phyloP scores from a whole-genome alignment of 2,113 vertebrate species.

The Alectura lathami region DNA sequence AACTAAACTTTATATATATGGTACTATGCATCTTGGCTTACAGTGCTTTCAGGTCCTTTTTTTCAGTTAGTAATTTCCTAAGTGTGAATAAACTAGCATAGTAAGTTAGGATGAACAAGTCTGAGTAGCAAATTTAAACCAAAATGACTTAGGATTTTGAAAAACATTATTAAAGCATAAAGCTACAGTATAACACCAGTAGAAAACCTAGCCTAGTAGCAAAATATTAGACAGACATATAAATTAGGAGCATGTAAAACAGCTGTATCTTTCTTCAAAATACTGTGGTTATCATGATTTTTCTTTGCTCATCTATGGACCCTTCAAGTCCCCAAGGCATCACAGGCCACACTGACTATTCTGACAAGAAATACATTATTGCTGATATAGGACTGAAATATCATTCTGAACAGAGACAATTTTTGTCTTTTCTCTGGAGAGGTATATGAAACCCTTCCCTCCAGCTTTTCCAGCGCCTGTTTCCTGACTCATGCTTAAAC shows the following conservation, averaged over 20 bases:
- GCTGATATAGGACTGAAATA: not conserved
- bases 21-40: not conserved
- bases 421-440: conserved; percentile 38
- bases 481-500: conserved; percentile 5
- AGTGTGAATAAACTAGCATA: not conserved
- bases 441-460: not conserved
- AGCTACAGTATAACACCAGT: not conserved
- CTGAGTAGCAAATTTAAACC: not conserved
- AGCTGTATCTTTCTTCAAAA: not conserved
- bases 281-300: not conserved
- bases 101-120: not conserved
- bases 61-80: not conserved
- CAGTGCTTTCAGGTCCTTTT: not conserved
- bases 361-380: not conserved
- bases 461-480: not conserved
- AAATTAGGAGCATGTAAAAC: not conserved
- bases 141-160: not conserved
- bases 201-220: not conserved
- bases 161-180: not conserved
- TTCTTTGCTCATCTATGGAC: not conserved
- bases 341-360: not conserved
- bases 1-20: not conserved
- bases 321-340: not conserved
- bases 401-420: not conserved
- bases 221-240: not conserved